Evolutionary conservation across 2,888 invertebrate species (phyloP).

Genomic region (Hecatera dysodea): DNA sequence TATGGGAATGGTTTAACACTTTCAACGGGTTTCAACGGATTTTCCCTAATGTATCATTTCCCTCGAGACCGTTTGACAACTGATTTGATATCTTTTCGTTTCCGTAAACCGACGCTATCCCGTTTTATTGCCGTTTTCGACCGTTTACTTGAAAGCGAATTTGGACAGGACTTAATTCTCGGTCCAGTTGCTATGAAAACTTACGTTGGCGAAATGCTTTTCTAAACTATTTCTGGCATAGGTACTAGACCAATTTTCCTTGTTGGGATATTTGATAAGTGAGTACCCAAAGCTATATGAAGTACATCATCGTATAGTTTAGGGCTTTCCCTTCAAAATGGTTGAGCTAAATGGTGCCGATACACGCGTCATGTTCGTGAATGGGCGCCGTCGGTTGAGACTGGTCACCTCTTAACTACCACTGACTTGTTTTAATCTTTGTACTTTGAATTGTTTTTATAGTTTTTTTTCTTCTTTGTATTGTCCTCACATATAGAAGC

Average conservation of each 20-base stretch:
- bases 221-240: not conserved
- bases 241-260: not conserved
- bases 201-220: not conserved
- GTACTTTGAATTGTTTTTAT: no score
- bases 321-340: no score
- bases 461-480: no score
- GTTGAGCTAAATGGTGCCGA: no score
- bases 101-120: conserved; percentile 44
- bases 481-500: no score
- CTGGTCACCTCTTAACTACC: no score
- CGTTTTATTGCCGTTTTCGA: conserved; percentile 52
- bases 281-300: no score
- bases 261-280: not conserved
- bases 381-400: no score
- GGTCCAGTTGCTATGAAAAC: conserved; percentile 15
- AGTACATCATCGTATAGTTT: not conserved
- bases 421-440: no score
- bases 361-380: no score
- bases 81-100: conserved; percentile 61
- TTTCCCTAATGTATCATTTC: conserved; percentile 61
- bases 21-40: conserved; percentile 22
- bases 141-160: conserved; percentile 44
- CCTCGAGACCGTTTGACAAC: conserved; percentile 49
- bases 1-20: conserved; percentile 24
- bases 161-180: conserved; percentile 13